These are phyloP conservation scores for Thecophora atra DNA, from an alignment of 2,888 invertebrate species.

Conservation along the genomic window DNA sequence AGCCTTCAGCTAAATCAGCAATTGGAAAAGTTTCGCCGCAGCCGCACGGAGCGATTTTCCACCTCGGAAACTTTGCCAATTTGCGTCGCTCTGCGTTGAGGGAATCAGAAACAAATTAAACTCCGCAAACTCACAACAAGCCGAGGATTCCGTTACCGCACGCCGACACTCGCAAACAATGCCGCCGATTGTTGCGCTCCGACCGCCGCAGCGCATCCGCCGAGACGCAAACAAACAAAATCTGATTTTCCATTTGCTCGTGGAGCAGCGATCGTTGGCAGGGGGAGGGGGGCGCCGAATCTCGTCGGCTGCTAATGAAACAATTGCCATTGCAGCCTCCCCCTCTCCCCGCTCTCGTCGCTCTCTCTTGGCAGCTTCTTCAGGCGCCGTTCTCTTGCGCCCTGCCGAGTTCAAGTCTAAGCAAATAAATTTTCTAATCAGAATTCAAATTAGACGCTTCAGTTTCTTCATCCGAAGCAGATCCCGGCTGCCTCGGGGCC, in stretches of 20 bases:
- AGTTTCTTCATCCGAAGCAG: slow-evolving; percentile 28
- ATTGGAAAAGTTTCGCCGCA: slow-evolving; percentile 56
- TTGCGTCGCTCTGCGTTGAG: slow-evolving; percentile 42
- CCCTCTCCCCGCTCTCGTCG: neutral
- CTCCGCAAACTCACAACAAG: slow-evolving; percentile 29
- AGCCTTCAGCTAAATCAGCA: slow-evolving; percentile 51
- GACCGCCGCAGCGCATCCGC: slow-evolving; percentile 28
- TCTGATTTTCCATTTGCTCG: slow-evolving; percentile 56
- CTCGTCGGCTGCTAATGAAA: slow-evolving; percentile 43
- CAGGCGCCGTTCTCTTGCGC: neutral
- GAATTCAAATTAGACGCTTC: slow-evolving; percentile 63
- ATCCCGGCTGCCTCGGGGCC: slow-evolving; percentile 45
- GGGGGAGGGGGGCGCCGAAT: slow-evolving; percentile 21
- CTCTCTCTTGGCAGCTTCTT: neutral
- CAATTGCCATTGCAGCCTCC: slow-evolving; percentile 41
- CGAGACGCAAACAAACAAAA: slow-evolving; percentile 49
- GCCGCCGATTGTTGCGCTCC: slow-evolving; percentile 38
- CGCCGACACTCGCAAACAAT: slow-evolving; percentile 29
- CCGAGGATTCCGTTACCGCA: slow-evolving; percentile 10
- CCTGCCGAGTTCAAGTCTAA: slow-evolving; percentile 3
- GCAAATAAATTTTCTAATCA: slow-evolving; percentile 65
- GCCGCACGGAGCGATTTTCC: slow-evolving; percentile 55
- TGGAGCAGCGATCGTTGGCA: slow-evolving; percentile 8
- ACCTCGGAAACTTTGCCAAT: slow-evolving; percentile 62
- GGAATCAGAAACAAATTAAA: slow-evolving; percentile 38